phyloP scores from a whole-genome alignment of 2,113 vertebrate species.

The Poeciliopsis prolifica region DNA sequence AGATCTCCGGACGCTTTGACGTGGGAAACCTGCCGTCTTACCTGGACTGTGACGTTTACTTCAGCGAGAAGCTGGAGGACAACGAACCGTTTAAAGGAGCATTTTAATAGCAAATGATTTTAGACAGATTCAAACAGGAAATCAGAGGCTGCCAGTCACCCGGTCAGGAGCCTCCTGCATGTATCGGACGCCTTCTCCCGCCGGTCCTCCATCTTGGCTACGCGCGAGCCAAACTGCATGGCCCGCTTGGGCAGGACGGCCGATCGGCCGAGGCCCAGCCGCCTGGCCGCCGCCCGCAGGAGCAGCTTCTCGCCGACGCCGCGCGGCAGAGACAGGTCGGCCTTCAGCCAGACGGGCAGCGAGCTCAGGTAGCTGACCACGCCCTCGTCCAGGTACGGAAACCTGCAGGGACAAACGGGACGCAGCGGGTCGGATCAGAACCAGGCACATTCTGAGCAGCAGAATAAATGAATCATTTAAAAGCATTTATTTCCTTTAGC shows the following conservation, averaged over 20 bases:
- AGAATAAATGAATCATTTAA: no score
- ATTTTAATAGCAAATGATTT: background rate
- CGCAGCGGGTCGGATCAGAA: background rate
- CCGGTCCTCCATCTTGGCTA: slow-evolving; percentile 91
- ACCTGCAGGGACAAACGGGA: slow-evolving; percentile 73
- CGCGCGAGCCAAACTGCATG: slow-evolving; percentile 95
- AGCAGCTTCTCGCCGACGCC: slow-evolving; percentile 94
- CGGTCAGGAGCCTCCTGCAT: slow-evolving; percentile 82
- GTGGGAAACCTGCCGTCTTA: slow-evolving; percentile 82
- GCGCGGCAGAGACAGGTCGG: slow-evolving; percentile 86
- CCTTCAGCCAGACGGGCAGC: slow-evolving; percentile 88
- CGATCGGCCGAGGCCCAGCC: slow-evolving; percentile 83
- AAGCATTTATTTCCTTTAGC: no score
- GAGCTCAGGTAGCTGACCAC: slow-evolving; percentile 91
- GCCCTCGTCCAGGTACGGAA: slow-evolving; percentile 95
- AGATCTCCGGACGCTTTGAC: slow-evolving; percentile 82
- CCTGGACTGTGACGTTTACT: slow-evolving; percentile 78
- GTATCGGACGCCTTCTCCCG: slow-evolving; percentile 89
- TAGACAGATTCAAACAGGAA: background rate
- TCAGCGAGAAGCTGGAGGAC: slow-evolving; percentile 73
- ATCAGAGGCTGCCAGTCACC: slow-evolving; percentile 25
- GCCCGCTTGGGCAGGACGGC: slow-evolving; percentile 90
- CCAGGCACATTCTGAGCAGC: no score
- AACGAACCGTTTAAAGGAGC: slow-evolving; percentile 56
- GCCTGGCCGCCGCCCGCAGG: slow-evolving; percentile 83